Evolutionary conservation across 2,797 vertebrate species (phyloP), one percentile per base, ranked within the genome.

Genomic region (Xiphorhynchus erythropygius): DNA sequence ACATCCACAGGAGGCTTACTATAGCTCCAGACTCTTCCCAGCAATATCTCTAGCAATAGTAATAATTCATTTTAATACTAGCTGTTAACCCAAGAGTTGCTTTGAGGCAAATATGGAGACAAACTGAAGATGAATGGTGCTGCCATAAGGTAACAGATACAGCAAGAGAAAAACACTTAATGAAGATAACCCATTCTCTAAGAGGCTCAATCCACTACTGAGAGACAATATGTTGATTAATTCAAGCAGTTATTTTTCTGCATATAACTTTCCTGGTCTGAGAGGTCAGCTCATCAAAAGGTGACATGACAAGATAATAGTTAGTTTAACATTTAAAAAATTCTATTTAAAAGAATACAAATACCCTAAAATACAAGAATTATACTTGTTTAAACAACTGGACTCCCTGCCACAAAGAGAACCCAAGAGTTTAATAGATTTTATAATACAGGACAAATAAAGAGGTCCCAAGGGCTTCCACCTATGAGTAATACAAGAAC

Each of bases 41-140:
- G 42, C 35, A 23, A 44, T 55, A 85, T 44, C 49, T 80, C 71
- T 13, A 85, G 62, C 33, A 56, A 53, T 46, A 75, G 73, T 78
- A 92, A 91, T 84, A 81, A 94, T 77, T 93, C 63, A 90, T 76
- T 84, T 79, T 52, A 84, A 88, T 87, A 80, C 52, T 67, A 59
- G 32, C 47, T 84, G 44, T 84, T 96, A 90, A 94, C 80, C 92
- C 59, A 25, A 19, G 81, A 89, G 81, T 24, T 85, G 81, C 63
- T 92, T 82, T 62, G 68, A 93, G 87, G 84, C 89, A 93, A 85
- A 64, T 46, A 57, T 1, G 15, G 35, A 82, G 71, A 84, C 47
- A 80, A 53, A 76, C 3, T 67, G 74, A 84, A 93, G 89, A 94
- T 33, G 86, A 95, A 88, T 18, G 39, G 77, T 37, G 64, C 37